Percentiles rank a stretch among this genome's conserved stretches.
phyloP scores from a whole-genome alignment of 2,113 vertebrate species.

The Orthonyx spaldingii region DNA sequence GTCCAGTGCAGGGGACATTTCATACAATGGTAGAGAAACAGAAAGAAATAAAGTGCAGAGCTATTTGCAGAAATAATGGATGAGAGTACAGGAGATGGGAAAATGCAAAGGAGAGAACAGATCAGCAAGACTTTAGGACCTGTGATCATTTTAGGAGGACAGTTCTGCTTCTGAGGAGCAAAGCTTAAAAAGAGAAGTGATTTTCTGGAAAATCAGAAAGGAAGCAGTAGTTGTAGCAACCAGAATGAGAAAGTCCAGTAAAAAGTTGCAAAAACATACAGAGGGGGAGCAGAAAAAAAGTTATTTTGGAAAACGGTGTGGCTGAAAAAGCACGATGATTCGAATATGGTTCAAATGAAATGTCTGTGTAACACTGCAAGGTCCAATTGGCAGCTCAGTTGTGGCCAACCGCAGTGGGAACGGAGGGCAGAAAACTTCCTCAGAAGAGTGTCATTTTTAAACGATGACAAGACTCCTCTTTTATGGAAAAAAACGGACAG shows the following conservation, averaged over 20 bases:
- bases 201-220: background rate
- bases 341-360: background rate
- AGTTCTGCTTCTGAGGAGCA: background rate
- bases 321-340: background rate
- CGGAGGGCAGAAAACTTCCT: background rate
- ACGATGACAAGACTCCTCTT: background rate
- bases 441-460: background rate
- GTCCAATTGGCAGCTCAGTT: background rate
- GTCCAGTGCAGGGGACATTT: background rate
- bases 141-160: background rate
- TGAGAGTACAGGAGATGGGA: background rate
- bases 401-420: background rate
- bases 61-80: background rate
- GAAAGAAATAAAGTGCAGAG: background rate
- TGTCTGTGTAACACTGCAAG: background rate
- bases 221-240: background rate
- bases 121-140: background rate
- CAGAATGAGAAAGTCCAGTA: background rate
- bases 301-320: background rate
- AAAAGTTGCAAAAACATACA: background rate
- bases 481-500: background rate
- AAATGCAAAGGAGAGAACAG: background rate
- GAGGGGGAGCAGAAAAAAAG: background rate
- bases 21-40: background rate
- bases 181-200: background rate